Evolutionary conservation across 2,797 vertebrate genomes (phyloP).

Genomic region (Chanos chanos): DNA sequence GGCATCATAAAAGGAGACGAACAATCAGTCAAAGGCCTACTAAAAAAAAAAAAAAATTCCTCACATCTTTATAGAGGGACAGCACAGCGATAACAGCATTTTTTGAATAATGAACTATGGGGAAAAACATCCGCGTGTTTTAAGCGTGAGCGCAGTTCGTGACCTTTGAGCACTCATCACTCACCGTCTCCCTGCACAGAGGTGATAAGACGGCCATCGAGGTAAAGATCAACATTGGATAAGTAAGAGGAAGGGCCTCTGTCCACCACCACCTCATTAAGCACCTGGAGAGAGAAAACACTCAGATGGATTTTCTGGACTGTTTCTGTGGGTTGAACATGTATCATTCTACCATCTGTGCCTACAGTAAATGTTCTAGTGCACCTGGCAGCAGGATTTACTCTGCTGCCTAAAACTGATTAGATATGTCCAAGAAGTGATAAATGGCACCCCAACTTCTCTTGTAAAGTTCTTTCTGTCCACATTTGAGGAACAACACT

Average conservation of each 20-base stretch:
- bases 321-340: background rate
- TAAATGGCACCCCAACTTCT: no score
- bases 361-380: no score
- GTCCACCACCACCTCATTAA: constrained; percentile 82
- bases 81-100: no score
- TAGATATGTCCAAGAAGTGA: no score
- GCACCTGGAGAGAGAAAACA: constrained; percentile 58
- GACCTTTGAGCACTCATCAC: background rate
- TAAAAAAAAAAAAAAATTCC: background rate
- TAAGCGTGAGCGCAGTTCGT: no score
- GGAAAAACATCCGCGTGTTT: background rate
- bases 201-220: constrained; percentile 79
- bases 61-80: no score
- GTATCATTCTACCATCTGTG: background rate
- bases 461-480: no score
- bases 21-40: no score
- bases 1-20: no score
- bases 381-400: no score
- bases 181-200: constrained; percentile 80
- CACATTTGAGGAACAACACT: no score
- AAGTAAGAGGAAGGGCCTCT: constrained; percentile 79
- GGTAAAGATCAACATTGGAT: constrained; percentile 79
- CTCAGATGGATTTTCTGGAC: background rate
- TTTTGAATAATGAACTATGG: background rate
- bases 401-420: no score